Evolutionary conservation across 2,888 invertebrate genomes (phyloP).

Genomic region (Ariolimax columbianus): DNA sequence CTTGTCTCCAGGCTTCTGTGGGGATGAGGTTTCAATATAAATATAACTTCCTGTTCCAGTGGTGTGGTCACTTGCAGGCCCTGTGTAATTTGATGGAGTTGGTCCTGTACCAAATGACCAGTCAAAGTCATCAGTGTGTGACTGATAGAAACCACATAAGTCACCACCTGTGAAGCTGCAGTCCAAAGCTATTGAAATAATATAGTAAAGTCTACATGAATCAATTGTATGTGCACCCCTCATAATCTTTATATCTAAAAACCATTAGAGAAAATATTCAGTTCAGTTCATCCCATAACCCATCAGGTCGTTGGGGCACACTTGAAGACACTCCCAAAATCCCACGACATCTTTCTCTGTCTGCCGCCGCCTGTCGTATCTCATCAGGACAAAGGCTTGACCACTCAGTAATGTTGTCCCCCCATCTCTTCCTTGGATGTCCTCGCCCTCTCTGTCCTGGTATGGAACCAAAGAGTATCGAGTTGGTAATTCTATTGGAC

Average conservation of each 20-base stretch:
- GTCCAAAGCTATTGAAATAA: constrained; percentile 61
- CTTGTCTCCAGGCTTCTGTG: constrained; percentile 63
- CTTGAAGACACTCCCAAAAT: no score
- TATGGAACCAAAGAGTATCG: no score
- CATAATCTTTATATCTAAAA: not conserved
- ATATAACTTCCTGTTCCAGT: constrained; percentile 73
- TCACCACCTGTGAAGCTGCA: constrained; percentile 72
- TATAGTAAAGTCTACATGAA: not conserved
- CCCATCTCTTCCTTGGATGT: no score
- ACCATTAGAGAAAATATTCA: no score
- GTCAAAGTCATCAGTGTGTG: constrained; percentile 71
- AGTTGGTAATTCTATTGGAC: no score
- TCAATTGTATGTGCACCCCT: not conserved
- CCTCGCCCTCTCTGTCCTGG: no score
- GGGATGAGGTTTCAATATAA: constrained; percentile 73
- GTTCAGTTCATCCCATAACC: no score
- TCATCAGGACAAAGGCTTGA: no score
- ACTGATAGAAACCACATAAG: constrained; percentile 70
- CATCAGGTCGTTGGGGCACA: no score
- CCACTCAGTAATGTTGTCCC: no score
- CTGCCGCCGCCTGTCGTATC: no score
- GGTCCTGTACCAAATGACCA: constrained; percentile 67
- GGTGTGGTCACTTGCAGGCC: constrained; percentile 75
- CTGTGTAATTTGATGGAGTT: constrained; percentile 68
- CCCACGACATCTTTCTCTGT: no score